phyloP scores from a whole-genome alignment of 1,140 invertebrate genomes.

The Popillia japonica region DNA sequence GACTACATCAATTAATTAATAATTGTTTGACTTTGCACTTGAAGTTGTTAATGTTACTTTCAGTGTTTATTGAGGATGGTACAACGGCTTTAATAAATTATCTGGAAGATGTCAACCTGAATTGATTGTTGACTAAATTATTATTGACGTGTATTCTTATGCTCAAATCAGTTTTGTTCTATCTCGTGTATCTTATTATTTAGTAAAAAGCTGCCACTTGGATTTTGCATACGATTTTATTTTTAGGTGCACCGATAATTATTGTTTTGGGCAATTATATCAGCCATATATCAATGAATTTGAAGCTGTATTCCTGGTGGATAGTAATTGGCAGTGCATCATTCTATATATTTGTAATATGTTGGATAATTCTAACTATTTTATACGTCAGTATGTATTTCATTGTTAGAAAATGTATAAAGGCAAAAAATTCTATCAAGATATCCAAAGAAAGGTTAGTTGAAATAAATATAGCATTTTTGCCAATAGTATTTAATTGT shows the following conservation, averaged over 20 bases:
- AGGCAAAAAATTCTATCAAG: conserved; percentile 12
- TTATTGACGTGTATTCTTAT: too few relatives aligned
- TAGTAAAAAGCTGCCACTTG: not conserved
- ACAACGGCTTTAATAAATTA: too few relatives aligned
- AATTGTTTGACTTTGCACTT: too few relatives aligned
- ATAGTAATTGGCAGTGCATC: conserved; percentile 7
- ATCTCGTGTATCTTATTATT: not conserved
- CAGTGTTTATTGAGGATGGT: too few relatives aligned
- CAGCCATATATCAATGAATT: conserved; percentile 33
- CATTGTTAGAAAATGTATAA: conserved; percentile 5
- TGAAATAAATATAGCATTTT: not conserved
- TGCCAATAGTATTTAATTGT: not conserved
- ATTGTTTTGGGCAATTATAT: conserved; percentile 20
- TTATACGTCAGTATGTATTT: conserved; percentile 2
- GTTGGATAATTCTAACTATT: not conserved
- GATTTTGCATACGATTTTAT: not conserved
- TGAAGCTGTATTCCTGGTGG: conserved; percentile 26
- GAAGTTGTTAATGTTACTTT: too few relatives aligned
- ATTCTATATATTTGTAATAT: conserved; percentile 29
- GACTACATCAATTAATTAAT: too few relatives aligned
- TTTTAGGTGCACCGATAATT: conserved; percentile 14
- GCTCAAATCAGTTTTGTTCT: too few relatives aligned
- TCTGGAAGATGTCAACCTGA: too few relatives aligned
- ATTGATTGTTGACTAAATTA: too few relatives aligned
- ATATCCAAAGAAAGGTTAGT: conserved; percentile 21